A percentile compares a stretch with the other conserved stretches of the same genome.
These are phyloP conservation scores for Chiroxiphia lanceolata DNA, from an alignment of 2,797 vertebrate genomes.

Conservation along the genomic window DNA sequence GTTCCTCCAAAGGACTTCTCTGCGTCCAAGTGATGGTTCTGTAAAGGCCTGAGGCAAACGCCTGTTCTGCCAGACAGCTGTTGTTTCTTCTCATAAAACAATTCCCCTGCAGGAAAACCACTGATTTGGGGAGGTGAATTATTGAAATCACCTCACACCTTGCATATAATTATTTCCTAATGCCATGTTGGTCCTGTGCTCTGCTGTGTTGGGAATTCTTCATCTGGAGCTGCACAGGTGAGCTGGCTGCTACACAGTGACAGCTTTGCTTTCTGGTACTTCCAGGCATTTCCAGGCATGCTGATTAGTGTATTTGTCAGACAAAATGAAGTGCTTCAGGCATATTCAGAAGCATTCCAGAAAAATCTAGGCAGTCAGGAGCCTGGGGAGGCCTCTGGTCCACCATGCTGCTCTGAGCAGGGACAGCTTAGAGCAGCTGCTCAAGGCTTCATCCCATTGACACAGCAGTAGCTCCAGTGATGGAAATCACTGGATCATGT, in stretches of 20 bases:
- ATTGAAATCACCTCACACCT: neutral
- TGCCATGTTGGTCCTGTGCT: neutral
- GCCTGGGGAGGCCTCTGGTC: neutral
- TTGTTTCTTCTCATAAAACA: neutral
- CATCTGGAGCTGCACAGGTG: neutral
- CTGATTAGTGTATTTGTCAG: neutral
- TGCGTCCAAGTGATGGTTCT: rapidly evolving
- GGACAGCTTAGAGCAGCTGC: neutral
- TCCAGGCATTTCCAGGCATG: neutral
- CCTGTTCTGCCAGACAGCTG: neutral
- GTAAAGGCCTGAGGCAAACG: neutral
- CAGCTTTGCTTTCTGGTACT: neutral
- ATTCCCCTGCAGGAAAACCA: neutral
- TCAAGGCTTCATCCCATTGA: neutral
- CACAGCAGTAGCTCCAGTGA: neutral
- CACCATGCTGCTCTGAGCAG: neutral
- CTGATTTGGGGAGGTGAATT: neutral
- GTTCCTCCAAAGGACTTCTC: neutral
- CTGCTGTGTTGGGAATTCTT: neutral
- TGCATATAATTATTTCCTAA: neutral
- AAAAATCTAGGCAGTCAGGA: neutral
- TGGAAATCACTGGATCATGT: rapidly evolving
- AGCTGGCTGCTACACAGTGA: neutral
- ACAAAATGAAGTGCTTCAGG: neutral
- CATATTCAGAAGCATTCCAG: neutral